These are phyloP conservation scores for Glaucopsyche alexis DNA, from an alignment of 2,888 invertebrate genomes.

Conservation along the genomic window DNA sequence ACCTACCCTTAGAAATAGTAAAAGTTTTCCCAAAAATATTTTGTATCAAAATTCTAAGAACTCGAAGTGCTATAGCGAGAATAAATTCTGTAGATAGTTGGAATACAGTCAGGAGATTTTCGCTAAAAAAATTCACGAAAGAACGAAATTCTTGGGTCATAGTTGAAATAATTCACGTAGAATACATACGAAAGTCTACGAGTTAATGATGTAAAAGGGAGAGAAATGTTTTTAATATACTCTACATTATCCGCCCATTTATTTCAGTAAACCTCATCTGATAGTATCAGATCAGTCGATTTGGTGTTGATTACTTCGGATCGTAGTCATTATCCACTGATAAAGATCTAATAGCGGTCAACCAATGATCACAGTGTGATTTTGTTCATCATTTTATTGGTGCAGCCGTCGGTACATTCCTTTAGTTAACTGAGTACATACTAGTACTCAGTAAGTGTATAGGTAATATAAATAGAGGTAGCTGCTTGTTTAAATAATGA, in stretches of 20 bases:
- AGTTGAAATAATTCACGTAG: background rate
- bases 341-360: background rate
- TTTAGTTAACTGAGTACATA: background rate
- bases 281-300: background rate
- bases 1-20: background rate
- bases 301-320: conserved; percentile 10
- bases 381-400: conserved; percentile 6
- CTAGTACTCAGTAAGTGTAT: too few relatives aligned
- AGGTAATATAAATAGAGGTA: background rate
- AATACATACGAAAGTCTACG: too few relatives aligned
- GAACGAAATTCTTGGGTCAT: background rate
- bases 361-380: background rate
- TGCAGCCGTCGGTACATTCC: background rate
- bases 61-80: background rate
- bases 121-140: background rate
- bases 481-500: background rate
- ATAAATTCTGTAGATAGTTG: background rate
- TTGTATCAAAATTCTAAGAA: background rate
- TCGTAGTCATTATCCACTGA: background rate
- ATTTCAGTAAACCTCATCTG: conserved; percentile 6
- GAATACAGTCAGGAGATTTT: conserved; percentile 12
- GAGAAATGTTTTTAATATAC: background rate
- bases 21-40: background rate
- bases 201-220: too few relatives aligned
- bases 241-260: background rate